Evolutionary conservation across 2,888 invertebrate species (phyloP).

Genomic region (Macaria liturata): DNA sequence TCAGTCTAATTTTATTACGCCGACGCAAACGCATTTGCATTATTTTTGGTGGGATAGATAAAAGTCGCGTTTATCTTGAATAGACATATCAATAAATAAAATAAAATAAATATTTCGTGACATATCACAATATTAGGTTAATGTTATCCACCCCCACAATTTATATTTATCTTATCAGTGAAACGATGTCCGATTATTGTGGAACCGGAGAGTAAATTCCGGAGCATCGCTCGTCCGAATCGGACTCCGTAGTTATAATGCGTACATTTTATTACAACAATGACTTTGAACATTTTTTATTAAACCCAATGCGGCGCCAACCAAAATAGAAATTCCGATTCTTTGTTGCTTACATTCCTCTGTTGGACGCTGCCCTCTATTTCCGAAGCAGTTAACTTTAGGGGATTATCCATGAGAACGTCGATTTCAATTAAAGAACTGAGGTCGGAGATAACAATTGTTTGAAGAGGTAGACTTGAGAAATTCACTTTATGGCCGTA

Average conservation of each 20-base stretch:
- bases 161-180: conserved; percentile 32
- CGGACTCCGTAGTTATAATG: conserved; percentile 41
- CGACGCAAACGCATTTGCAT: conserved; percentile 15
- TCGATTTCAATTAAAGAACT: conserved; percentile 43
- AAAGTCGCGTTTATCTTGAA: conserved; percentile 3
- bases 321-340: conserved; percentile 42
- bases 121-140: conserved; percentile 2
- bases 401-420: conserved; percentile 44
- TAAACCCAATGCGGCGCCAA: conserved; percentile 35
- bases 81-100: conserved; percentile 4
- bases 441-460: conserved; percentile 46
- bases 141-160: conserved; percentile 9
- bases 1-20: conserved; percentile 29
- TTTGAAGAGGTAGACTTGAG: conserved; percentile 42
- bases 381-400: conserved; percentile 31
- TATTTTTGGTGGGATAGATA: conserved; percentile 7
- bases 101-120: no score
- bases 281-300: conserved; percentile 59
- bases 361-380: conserved; percentile 45
- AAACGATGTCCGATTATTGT: conserved; percentile 41
- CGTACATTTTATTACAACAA: conserved; percentile 56
- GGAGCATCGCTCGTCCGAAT: conserved; percentile 44
- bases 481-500: conserved; percentile 39
- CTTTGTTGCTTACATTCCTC: conserved; percentile 43
- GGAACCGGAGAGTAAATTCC: conserved; percentile 53